Evolutionary conservation across 2,113 vertebrate genomes (phyloP), one percentile per base, ranked within the genome.

Genomic region (Anarhynchus alexandrinus): DNA sequence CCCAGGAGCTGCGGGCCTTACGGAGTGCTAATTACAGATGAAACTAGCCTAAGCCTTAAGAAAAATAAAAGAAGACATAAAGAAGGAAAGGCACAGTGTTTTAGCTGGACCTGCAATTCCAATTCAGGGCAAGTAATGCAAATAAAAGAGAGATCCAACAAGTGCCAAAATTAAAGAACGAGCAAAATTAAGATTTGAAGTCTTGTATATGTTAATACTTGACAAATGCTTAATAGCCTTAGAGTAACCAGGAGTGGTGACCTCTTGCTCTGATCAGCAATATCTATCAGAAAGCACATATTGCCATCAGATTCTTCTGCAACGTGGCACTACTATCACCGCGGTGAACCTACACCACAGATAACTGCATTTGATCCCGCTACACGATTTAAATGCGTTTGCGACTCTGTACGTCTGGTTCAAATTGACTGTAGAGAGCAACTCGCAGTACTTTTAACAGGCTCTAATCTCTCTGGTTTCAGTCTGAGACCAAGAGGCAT

Each of bases 381-480:
- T 23, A 0, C 5, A 34, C 17, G 54, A 82, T 64, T 62, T 86
- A 52, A 69, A 86, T 51, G 62, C 51, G 29, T 59, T 34, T 71
- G 13, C 6, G 8, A 38, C 57, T 87, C 80, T 12, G 12, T 11
- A 8, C 54, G 78, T 8, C 5, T 0, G 25, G 59, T 83, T 93
- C 83, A 71, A 94, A 97, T 95, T 86, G 86, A 80, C 42, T 59
- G 67, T 10, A 64, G 82, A 82, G 84, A 91, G 82, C 90, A 83
- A 90, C 67, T 93, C 49, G 74, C 82, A 77, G 23, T 69, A 90
- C 78, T 96, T 91, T 93, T 74, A 94, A 86, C 49, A 25, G 93
- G 84, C 74, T 95, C 72, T 96, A 96, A 97, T 96, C 91, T 97
- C 80, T 84, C 84, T 67, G 93, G 87, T 93, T 96, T 96, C 94